Percentiles rank a stretch among this genome's conserved stretches.
phyloP scores from a whole-genome alignment of 2,113 vertebrate species.

The Oxyruncus cristatus region DNA sequence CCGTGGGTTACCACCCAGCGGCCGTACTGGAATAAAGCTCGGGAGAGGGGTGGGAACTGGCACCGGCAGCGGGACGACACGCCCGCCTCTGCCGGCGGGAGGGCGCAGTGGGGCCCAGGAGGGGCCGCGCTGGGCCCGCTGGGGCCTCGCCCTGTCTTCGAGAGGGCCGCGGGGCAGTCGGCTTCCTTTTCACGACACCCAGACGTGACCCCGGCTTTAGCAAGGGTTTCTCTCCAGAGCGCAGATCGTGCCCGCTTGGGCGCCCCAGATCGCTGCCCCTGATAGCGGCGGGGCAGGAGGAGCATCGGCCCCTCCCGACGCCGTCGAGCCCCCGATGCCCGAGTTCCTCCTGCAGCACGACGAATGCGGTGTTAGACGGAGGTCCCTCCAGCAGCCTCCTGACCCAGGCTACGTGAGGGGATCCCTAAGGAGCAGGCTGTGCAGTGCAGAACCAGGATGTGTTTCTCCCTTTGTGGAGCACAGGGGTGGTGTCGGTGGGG shows the following conservation, averaged over 20 bases:
- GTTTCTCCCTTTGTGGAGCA: not conserved
- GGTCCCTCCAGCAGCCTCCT: not conserved
- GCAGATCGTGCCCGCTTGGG: accelerated
- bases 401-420: accelerated
- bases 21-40: too few relatives aligned
- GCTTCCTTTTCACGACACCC: accelerated
- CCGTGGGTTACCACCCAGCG: accelerated
- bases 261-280: too few relatives aligned
- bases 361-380: accelerated
- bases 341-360: accelerated
- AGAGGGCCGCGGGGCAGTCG: accelerated
- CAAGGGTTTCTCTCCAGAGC: accelerated
- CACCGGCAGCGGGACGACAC: too few relatives aligned
- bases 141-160: not conserved
- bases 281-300: accelerated
- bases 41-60: too few relatives aligned
- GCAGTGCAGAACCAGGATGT: not conserved
- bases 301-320: accelerated
- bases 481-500: accelerated
- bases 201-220: accelerated
- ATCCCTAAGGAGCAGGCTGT: not conserved
- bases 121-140: not conserved
- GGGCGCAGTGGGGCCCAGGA: too few relatives aligned
- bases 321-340: not conserved
- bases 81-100: not conserved